Conservation (phyloP, 2,113 vertebrate species). For the zebrafish (Danio rerio) region GRCz12tu NC_133182.1:39065001-39065500, state of each 20-base stretch:
- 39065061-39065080: neutral
- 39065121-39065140: conserved; percentile 13
- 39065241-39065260: neutral
- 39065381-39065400: conserved; percentile 36
- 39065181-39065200: conserved; percentile 19
- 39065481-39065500: conserved; percentile 30
- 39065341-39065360: neutral
- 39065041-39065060: neutral
- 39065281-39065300: neutral
- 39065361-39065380: conserved; percentile 11
- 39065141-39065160: neutral
- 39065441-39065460: conserved; percentile 36
- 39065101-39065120: neutral
- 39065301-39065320: conserved; percentile 9
- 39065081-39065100: neutral
- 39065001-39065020: neutral
- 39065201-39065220: neutral
- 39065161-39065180: conserved; percentile 11
- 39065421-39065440: conserved; percentile 24
- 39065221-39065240: neutral
- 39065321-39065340: conserved; percentile 20
- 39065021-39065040: conserved; percentile 13
- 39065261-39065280: neutral
- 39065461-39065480: conserved; percentile 37
- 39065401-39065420: conserved; percentile 25